Conservation (phyloP, 2,113 vertebrate genomes). For the Rhea americana region DNA sequence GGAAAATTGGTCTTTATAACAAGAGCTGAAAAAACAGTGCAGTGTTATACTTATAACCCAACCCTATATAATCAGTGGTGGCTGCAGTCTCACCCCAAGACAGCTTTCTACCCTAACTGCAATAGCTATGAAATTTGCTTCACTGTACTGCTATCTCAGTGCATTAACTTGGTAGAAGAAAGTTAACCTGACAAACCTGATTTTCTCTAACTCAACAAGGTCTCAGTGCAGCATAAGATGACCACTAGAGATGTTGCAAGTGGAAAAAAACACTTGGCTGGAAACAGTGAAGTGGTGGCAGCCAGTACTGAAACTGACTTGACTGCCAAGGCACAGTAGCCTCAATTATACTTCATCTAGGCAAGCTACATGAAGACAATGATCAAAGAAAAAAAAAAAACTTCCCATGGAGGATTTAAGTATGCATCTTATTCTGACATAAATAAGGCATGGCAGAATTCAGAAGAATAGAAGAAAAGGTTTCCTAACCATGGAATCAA, state of each 20-base stretch:
- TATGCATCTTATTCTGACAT: not conserved
- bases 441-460: not conserved
- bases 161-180: not conserved
- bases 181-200: not conserved
- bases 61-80: not conserved
- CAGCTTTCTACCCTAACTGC: not conserved
- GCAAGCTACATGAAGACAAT: not conserved
- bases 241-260: not conserved
- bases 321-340: not conserved
- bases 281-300: not conserved
- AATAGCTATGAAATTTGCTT: not conserved
- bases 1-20: not conserved
- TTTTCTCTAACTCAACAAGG: not conserved
- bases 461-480: too few relatives aligned
- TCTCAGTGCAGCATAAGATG: not conserved
- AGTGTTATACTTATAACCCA: not conserved
- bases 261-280: not conserved
- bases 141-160: not conserved
- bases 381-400: not conserved
- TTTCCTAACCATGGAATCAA: not conserved
- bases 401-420: not conserved
- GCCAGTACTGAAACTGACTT: not conserved
- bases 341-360: not conserved
- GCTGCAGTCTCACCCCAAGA: not conserved
- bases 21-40: not conserved